Base-by-base conservation (phyloP, 2,888 invertebrate species). In the Morpho helenor region DNA sequence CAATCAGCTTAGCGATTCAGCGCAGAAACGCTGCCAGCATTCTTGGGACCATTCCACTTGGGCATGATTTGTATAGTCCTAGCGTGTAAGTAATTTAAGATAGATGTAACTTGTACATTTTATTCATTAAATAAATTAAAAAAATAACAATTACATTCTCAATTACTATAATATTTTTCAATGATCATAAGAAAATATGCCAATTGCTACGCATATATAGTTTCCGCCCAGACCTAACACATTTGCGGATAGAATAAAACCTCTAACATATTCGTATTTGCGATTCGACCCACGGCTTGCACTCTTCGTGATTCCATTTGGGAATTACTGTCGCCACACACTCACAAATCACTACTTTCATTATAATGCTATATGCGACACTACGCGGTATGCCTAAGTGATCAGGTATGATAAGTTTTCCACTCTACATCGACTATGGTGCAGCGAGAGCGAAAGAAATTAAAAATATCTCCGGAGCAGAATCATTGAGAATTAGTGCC, bases 271-370 rank as follows among this genome's bases (percentile, higher is more conserved):
- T 79, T 83, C 81, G 83, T 84, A 86, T 83, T 87, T 86, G 84
- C 82, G 73, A 87, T 87, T 84, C 87, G 80, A 82, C 76, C 77
- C 85, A 82, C 86, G 84, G 72, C 68, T 76, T 83, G 88, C 87
- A 89, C 88, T 88, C 84, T 81, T 85, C 79, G 74, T 89, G 89
- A 90, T 90, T 90, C 87, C 89, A 88, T 87, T 81, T 84, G 89
- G 89, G 89, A 90, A 88, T 87, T 80, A 80, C 80, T 76, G 82
- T 84, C 86, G 82, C 80, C 81, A 79, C 79, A 81, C 79, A 81
- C 84, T 80, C 84, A 82, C 87, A 87, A 87, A 87, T 87, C 87
- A 84, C 79, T 79, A 82, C 82, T 85, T 86, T 86, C 87, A 86
- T 87, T 85, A 74, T 70, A 72, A 70, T 61, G 61, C 63, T 48